These are phyloP conservation scores for Cathartes aura DNA, from an alignment of 2,113 vertebrate species.

Conservation along the genomic window DNA sequence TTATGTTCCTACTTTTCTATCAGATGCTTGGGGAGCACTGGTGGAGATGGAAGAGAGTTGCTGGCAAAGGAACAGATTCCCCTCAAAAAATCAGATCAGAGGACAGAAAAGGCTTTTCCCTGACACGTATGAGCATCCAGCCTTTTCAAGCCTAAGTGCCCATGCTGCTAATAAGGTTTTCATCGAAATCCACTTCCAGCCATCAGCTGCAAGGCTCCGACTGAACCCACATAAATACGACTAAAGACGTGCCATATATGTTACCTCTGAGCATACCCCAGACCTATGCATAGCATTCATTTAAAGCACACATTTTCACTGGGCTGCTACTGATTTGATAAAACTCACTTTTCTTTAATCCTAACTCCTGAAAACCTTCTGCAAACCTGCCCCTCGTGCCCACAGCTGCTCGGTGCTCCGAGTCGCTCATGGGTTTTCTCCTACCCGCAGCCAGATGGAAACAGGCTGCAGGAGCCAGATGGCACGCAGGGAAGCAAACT, in stretches of 20 bases:
- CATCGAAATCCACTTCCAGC: not conserved
- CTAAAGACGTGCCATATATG: not conserved
- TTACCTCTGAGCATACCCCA: not conserved
- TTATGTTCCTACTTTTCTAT: not conserved
- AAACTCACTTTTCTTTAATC: not conserved
- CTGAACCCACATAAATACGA: not conserved
- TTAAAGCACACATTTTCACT: not conserved
- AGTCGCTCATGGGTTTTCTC: not conserved
- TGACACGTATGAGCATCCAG: not conserved
- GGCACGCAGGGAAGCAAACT: accelerated
- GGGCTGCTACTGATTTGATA: not conserved
- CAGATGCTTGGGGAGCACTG: not conserved
- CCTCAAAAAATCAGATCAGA: not conserved
- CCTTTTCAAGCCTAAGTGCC: not conserved
- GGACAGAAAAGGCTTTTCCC: not conserved
- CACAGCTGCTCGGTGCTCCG: not conserved
- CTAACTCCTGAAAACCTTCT: not conserved
- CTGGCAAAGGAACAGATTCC: not conserved
- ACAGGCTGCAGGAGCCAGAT: not conserved
- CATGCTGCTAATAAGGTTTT: not conserved
- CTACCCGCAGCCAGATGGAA: not conserved
- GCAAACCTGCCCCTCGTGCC: accelerated
- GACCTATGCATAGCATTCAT: not conserved
- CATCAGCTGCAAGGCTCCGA: not conserved
- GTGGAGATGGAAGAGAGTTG: not conserved